Conservation (phyloP, 2,888 invertebrate genomes). For the Proisotoma minuta region DNA sequence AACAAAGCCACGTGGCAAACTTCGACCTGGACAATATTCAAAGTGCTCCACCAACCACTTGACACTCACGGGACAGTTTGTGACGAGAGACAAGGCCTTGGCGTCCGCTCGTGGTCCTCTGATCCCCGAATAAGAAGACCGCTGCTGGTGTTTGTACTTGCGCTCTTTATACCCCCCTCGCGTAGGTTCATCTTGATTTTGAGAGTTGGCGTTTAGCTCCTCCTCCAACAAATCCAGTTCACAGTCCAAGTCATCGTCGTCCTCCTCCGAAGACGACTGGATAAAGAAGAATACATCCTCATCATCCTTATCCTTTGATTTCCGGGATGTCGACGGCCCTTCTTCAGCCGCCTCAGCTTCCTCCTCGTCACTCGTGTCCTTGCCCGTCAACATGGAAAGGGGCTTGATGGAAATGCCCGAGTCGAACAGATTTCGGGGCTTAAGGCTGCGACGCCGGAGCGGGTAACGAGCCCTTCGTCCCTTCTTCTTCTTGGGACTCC, state of each 20-base stretch:
- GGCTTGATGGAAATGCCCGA: background rate
- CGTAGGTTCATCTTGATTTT: conserved; percentile 17
- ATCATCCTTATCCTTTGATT: background rate
- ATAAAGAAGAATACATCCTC: conserved; percentile 1
- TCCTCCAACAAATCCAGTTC: conserved; percentile 20
- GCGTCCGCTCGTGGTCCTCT: background rate
- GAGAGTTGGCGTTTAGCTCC: conserved; percentile 17
- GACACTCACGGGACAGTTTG: conserved; percentile 29
- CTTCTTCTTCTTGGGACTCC: no score
- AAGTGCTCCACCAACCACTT: conserved; percentile 32
- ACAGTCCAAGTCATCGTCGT: conserved; percentile 16
- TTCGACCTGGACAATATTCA: conserved; percentile 27
- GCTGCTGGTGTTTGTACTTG: no score
- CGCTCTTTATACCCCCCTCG: conserved; percentile 20
- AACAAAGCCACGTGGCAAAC: conserved; percentile 28
- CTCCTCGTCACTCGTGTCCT: background rate
- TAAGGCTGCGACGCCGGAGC: no score
- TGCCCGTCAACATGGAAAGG: background rate
- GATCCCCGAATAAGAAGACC: background rate
- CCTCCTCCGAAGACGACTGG: background rate
- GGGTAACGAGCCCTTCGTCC: no score
- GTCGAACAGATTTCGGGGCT: background rate
- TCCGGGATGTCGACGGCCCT: conserved; percentile 11
- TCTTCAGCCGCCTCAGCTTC: conserved; percentile 3
- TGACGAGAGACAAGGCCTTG: conserved; percentile 9